These are phyloP conservation scores for Drosophila seclusa DNA, from an alignment of 2,888 invertebrate species.

Conservation along the genomic window DNA sequence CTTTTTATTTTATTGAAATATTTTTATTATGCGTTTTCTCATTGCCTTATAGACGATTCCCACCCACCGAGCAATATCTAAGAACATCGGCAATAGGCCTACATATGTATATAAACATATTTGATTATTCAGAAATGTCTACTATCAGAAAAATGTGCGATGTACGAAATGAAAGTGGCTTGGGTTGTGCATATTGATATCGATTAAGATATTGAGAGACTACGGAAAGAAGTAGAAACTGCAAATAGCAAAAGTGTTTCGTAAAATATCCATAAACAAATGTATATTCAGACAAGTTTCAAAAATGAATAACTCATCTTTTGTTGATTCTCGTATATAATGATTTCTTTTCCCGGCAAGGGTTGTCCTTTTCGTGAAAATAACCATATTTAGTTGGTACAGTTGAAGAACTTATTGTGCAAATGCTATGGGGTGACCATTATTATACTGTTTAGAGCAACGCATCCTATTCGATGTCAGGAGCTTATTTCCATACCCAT, in stretches of 20 bases:
- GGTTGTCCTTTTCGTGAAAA: neutral
- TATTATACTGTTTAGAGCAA: slow-evolving; percentile 5
- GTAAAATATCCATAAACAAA: neutral
- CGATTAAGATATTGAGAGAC: neutral
- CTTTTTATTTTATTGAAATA: slow-evolving; percentile 15
- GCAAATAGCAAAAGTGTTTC: neutral
- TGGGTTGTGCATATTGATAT: neutral
- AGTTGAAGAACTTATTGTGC: slow-evolving; percentile 2
- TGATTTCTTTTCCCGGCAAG: neutral
- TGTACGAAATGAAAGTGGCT: neutral
- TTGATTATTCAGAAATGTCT: neutral
- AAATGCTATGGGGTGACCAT: slow-evolving; percentile 2
- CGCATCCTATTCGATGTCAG: slow-evolving; percentile 23
- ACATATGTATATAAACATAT: too few species aligned
- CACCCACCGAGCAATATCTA: neutral
- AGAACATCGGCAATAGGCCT: neutral
- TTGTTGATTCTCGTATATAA: neutral
- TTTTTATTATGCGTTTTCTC: slow-evolving; percentile 6
- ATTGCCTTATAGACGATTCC: neutral
- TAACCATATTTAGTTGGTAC: neutral
- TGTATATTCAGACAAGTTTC: neutral
- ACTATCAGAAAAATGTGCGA: neutral
- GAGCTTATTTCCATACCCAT: slow-evolving; percentile 39
- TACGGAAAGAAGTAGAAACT: neutral
- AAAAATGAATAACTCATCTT: neutral